Evolutionary conservation across 2,888 invertebrate genomes (phyloP), one percentile per base, ranked within the genome.

Genomic region (Rotaria magnacalcarata): DNA sequence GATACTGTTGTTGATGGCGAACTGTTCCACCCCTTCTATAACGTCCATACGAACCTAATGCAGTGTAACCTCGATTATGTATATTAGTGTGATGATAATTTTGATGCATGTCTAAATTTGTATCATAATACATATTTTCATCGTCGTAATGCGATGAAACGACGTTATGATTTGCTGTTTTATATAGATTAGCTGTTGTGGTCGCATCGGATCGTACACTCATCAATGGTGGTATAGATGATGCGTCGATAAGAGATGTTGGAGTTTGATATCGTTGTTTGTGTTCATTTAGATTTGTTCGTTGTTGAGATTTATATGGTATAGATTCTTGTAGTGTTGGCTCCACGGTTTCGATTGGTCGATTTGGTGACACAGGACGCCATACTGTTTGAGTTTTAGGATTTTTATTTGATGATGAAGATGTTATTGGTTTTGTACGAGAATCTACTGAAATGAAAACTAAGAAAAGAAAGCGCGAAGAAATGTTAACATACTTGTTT

Each of bases 1-100:
- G n/a, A 47, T 80, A 80, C 24, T 80, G 80, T 43, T 80, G 80
- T 80, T 47, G 80, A 80, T 67, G 67, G 19, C 67, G 67, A 67
- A 67, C 19, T 27, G 67, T 34, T 6, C 80, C 80, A 11, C 80
- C n/a, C n/a, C 80, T 47, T 80, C 80, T 80, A 47, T 80, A 80
- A 47, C 80, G 43, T 47, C 80, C 80, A 47, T 80, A 80, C 4
- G 80, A 47, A 24, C 80, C 80, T 80, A 80, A 47, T 80, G 47
- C 47, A n/a, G 80, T 43, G 47, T 80, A 80, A 11, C 80, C n/a
- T 47, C 80, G 47, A 80, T 80, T 43, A 11, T 80, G 80, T 47
- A n/a, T 0, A 80, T 47, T 24, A 4, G 47, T 14, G 47, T 80
- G 47, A 47, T 80, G 47, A 80, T 80, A 80, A 24, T 47, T 24